Evolutionary conservation across 2,888 invertebrate genomes (phyloP).

Genomic region (Limnephilus lunatus): DNA sequence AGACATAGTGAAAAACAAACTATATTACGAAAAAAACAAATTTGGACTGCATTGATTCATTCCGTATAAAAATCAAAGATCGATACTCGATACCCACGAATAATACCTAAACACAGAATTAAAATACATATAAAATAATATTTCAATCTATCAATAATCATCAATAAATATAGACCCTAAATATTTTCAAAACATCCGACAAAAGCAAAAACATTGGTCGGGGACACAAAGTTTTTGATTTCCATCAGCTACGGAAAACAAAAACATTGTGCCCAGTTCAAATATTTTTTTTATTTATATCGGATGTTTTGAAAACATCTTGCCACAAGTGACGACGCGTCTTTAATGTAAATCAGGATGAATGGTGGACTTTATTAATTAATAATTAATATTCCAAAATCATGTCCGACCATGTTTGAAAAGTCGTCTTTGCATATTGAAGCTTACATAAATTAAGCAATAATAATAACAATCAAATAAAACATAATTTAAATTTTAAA

Average conservation of each 20-base stretch:
- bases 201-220: too few species aligned
- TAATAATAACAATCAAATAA: background rate
- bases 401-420: background rate
- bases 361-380: background rate
- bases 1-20: too few species aligned
- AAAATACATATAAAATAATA: background rate
- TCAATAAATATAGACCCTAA: too few species aligned
- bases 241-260: too few species aligned
- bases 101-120: background rate
- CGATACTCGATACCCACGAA: background rate
- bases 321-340: too few species aligned
- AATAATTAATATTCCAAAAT: background rate
- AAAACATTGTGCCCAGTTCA: too few species aligned
- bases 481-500: too few species aligned
- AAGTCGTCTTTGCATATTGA: background rate
- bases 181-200: too few species aligned
- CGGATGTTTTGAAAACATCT: too few species aligned
- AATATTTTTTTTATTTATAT: too few species aligned
- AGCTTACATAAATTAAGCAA: background rate
- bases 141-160: background rate
- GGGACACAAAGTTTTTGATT: too few species aligned
- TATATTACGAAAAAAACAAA: background rate
- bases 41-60: background rate
- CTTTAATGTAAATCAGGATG: background rate
- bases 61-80: background rate